Evolutionary conservation across 2,888 invertebrate genomes (phyloP), one percentile per base, ranked within the genome.

Genomic region (Amphipoea lucens): DNA sequence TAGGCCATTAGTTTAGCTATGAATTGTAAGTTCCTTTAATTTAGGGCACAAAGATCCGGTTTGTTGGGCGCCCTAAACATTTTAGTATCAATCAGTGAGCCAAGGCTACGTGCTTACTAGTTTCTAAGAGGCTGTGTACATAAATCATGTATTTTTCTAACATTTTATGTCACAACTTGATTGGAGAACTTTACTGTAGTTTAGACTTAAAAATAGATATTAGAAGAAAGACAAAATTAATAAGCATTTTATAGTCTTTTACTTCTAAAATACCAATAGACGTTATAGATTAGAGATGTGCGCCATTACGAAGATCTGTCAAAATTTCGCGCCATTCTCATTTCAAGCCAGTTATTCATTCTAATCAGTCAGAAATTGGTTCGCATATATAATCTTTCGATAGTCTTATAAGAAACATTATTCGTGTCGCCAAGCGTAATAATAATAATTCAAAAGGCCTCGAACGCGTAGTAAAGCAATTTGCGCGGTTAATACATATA

Each of bases 11-110:
- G 91, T 90, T 91, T 89, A 91, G 88, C 90, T 91, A 91, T 90
- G 92, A 92, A 94, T 93, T 93, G 92, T 91, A 82, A 92, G 92
- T 92, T 94, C 94, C 93, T 94, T 90, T 92, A 93, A 92, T 95
- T 95, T 93, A 94, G 95, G 94, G 90, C 95, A 92, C 87, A 89
- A 87, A 92, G 92, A 95, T 96, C 96, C 96, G 95, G 96, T 96
- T 94, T 90, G 91, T 91, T 90, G 88, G 89, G 91, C 90, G 93
- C 92, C 93, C 94, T 93, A 94, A 95, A 94, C 94, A 92, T 91
- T 92, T 91, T 91, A 92, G 93, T 93, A 93, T 93, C 93, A 94
- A 92, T 93, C 93, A 93, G 91, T 91, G 88, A 92, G 91, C 93
- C 94, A 94, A 94, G 94, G 94, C 92, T 93, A 85, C 69, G 91